Evolutionary conservation across 2,797 vertebrate genomes (phyloP).

Genomic region (Phoebastria nigripes): DNA sequence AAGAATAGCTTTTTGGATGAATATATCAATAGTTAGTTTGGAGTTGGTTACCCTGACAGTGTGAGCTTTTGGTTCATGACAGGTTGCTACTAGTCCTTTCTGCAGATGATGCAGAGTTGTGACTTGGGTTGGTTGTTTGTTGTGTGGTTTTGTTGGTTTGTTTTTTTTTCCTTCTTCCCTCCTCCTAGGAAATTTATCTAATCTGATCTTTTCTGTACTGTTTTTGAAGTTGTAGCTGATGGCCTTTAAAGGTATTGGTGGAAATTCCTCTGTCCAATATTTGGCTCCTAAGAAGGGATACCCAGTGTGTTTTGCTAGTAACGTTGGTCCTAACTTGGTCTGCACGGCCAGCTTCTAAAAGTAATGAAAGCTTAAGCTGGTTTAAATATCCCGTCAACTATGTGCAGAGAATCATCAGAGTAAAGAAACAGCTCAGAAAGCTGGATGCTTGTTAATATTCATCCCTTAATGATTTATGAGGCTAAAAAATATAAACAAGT

Average conservation of each 20-base stretch:
- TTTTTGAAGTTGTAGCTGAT: not conserved
- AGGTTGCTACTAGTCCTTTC: not conserved
- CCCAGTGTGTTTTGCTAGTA: not conserved
- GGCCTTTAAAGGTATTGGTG: not conserved
- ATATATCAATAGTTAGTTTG: not conserved
- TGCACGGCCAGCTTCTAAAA: not conserved
- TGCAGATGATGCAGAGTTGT: not conserved
- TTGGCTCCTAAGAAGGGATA: not conserved
- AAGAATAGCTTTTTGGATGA: not conserved
- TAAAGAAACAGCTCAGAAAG: not conserved
- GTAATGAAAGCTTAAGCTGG: not conserved
- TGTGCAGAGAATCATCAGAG: not conserved
- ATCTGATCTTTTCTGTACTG: not conserved
- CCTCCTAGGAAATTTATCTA: not conserved
- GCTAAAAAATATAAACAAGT: conserved; percentile 8
- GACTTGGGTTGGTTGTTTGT: not conserved
- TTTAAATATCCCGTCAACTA: not conserved
- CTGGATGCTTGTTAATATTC: conserved; percentile 11
- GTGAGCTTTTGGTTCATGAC: not conserved
- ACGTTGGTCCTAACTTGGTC: not conserved
- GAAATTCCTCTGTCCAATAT: not conserved
- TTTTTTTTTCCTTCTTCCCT: not conserved
- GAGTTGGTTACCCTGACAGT: not conserved
- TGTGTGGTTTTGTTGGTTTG: not conserved
- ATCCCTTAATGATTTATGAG: conserved; percentile 36